These are phyloP conservation scores for Mastigias papua DNA, from an alignment of 30 jellyfish, hydroid and myxozoan genomes.

Conservation along the genomic window DNA sequence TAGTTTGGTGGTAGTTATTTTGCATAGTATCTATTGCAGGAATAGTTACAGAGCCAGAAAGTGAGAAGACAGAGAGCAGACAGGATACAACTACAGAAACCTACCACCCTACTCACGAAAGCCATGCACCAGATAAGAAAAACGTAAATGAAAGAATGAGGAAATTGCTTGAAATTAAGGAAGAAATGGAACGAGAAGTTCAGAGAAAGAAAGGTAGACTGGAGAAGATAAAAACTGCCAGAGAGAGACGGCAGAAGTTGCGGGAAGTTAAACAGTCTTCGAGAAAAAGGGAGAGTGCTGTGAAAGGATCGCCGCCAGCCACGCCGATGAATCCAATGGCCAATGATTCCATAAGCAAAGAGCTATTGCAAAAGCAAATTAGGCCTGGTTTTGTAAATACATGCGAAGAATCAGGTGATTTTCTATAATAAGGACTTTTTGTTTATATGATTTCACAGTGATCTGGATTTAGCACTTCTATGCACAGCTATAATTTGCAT, in stretches of 20 bases:
- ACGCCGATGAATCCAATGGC: neutral
- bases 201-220: constrained; percentile 30
- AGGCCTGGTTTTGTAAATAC: neutral
- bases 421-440: neutral
- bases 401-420: neutral
- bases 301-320: neutral
- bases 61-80: neutral
- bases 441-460: too few relatives aligned
- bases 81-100: neutral
- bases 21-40: neutral
- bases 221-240: constrained; percentile 13
- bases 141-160: constrained; percentile 21
- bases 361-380: neutral
- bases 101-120: neutral
- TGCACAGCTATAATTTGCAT: too few relatives aligned
- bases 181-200: constrained; percentile 65
- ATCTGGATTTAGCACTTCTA: too few relatives aligned
- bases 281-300: constrained; percentile 31
- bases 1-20: too few relatives aligned
- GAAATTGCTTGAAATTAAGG: constrained; percentile 65
- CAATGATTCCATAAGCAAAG: neutral
- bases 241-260: constrained; percentile 51
- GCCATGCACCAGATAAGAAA: neutral
- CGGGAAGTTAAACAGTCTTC: constrained; percentile 48
- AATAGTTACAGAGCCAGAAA: neutral